Percentiles rank a stretch among this genome's conserved stretches.
phyloP scores from a whole-genome alignment of 2,888 invertebrate species.

The Mythimna ferrago region DNA sequence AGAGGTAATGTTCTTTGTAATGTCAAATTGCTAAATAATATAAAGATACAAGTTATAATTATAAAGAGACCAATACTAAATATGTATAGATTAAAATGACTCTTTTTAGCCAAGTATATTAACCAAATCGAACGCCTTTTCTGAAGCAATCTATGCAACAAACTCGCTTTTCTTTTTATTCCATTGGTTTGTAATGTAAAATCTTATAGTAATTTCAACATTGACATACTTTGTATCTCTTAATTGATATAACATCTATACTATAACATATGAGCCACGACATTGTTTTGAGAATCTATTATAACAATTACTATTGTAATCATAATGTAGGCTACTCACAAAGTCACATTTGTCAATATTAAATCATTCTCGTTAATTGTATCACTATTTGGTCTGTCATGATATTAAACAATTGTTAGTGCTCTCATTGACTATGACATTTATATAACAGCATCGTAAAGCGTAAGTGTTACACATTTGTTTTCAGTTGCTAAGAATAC shows the following conservation, averaged over 20 bases:
- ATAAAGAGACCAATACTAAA: neutral
- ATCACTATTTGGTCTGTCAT: constrained; percentile 7
- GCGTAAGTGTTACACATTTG: constrained; percentile 5
- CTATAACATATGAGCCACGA: constrained; percentile 4
- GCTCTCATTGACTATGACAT: constrained; percentile 22
- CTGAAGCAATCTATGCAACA: neutral
- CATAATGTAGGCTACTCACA: neutral
- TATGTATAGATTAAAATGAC: neutral
- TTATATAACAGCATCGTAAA: constrained; percentile 28
- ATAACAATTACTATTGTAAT: constrained; percentile 31
- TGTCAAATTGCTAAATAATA: neutral
- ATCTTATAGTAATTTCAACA: neutral
- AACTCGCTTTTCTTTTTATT: too few species aligned
- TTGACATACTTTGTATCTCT: neutral
- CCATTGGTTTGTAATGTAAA: neutral
- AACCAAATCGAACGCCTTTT: neutral
- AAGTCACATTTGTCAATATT: constrained; percentile 6
- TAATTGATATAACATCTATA: neutral
- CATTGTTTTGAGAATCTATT: constrained; percentile 24
- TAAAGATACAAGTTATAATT: too few species aligned
- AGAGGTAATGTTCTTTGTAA: neutral
- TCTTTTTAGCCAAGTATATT: neutral
- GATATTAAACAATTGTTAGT: constrained; percentile 18
- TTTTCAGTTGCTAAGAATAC: constrained; percentile 9
- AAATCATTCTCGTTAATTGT: constrained; percentile 9